These are phyloP conservation scores for Tortrix viridana DNA, from an alignment of 2,888 invertebrate species.

Conservation along the genomic window DNA sequence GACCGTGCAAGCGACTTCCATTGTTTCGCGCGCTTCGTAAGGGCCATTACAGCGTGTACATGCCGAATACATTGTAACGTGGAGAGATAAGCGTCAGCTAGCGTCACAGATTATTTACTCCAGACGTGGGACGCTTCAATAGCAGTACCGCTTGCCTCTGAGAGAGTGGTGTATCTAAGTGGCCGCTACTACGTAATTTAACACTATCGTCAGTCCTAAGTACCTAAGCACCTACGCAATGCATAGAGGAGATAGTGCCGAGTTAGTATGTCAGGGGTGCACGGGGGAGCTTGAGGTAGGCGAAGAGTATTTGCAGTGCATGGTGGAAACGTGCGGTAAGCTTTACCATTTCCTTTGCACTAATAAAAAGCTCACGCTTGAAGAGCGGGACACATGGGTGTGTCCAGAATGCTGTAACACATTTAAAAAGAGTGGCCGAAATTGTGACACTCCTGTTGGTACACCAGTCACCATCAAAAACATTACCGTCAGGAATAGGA, in stretches of 20 bases:
- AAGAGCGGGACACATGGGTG: slow-evolving; percentile 5
- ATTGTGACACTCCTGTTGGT: slow-evolving; percentile 4
- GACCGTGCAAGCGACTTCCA: too few relatives aligned
- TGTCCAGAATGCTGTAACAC: background rate
- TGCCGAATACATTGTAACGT: too few relatives aligned
- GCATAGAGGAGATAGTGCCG: background rate
- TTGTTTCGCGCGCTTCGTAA: too few relatives aligned
- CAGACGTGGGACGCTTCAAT: too few relatives aligned
- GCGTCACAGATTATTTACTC: too few relatives aligned
- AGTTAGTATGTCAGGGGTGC: slow-evolving; percentile 1
- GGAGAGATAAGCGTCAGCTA: too few relatives aligned
- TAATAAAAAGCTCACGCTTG: background rate
- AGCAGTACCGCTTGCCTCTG: too few relatives aligned
- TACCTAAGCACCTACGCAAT: background rate
- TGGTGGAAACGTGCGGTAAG: slow-evolving; percentile 6
- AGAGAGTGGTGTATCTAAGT: too few relatives aligned
- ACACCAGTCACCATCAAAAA: slow-evolving; percentile 10
- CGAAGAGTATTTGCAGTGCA: slow-evolving; percentile 12
- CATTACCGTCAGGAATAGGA: background rate
- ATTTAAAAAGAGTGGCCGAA: background rate
- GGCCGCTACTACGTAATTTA: too few relatives aligned
- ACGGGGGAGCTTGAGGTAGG: slow-evolving; percentile 4
- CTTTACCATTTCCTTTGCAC: slow-evolving; percentile 4
- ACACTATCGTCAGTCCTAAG: too few relatives aligned
- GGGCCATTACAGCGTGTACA: too few relatives aligned